Percentiles rank a stretch among this genome's conserved stretches.
Conservation (phyloP, 2,888 invertebrate species). For the Oscheius sp. region DNA sequence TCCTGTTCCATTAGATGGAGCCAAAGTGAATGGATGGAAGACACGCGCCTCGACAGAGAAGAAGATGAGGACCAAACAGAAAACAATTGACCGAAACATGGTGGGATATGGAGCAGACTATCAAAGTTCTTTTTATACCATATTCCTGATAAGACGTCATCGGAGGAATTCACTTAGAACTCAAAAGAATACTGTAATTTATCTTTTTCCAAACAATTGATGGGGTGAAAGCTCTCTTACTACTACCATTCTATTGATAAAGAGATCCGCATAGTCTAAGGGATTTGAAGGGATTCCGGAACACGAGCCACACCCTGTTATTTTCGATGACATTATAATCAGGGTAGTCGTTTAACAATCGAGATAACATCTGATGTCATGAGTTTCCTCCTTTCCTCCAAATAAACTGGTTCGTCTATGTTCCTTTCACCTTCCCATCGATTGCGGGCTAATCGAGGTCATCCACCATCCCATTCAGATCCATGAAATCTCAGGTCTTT, state of each 20-base stretch:
- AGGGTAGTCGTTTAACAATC: too few species aligned
- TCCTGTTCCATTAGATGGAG: background rate
- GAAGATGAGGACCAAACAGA: background rate
- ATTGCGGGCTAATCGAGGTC: slow-evolving; percentile 22
- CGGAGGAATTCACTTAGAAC: too few species aligned
- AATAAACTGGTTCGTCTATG: too few species aligned
- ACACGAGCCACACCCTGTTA: background rate
- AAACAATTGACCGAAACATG: too few species aligned
- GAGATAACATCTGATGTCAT: background rate
- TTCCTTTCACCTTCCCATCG: slow-evolving; percentile 7
- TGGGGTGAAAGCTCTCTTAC: too few species aligned
- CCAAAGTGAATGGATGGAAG: background rate
- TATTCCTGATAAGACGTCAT: too few species aligned
- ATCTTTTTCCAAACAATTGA: too few species aligned
- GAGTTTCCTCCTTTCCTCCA: too few species aligned
- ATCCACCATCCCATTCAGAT: background rate
- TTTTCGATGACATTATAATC: background rate
- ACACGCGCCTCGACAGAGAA: background rate
- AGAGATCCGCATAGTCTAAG: too few species aligned
- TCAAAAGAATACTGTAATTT: too few species aligned
- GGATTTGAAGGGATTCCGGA: background rate
- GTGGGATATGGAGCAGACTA: too few species aligned
- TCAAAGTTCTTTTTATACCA: too few species aligned
- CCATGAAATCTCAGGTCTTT: slow-evolving; percentile 21
- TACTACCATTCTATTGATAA: background rate